phyloP scores from a whole-genome alignment of 1,140 invertebrate genomes.

The Phocides pigmalion region DNA sequence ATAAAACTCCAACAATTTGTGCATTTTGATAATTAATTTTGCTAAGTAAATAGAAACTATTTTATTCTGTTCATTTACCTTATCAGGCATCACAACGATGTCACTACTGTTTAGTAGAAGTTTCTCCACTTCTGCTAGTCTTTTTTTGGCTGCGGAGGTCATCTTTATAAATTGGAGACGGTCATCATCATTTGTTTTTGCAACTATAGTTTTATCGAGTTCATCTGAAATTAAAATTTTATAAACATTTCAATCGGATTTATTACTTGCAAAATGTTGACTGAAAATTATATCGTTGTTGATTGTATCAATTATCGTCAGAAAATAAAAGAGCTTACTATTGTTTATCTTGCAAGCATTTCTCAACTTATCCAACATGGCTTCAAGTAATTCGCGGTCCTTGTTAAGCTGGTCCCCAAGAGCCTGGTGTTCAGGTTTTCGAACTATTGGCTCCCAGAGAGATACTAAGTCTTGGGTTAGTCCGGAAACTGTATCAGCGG shows the following conservation, averaged over 20 bases:
- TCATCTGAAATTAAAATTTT: not conserved
- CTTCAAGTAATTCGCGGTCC: slow-evolving; percentile 37
- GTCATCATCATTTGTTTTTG: not conserved
- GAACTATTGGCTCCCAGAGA: slow-evolving; percentile 37
- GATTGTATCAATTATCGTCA: not conserved
- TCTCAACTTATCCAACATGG: slow-evolving; percentile 36
- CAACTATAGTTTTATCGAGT: not conserved
- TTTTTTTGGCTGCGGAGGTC: not conserved
- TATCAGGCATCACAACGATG: not conserved
- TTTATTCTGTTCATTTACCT: slow-evolving; percentile 3
- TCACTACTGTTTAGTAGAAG: not conserved
- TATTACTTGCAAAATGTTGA: too few species aligned
- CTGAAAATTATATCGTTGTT: too few species aligned
- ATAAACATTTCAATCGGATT: not conserved
- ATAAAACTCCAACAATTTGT: too few species aligned
- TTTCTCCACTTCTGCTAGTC: slow-evolving; percentile 1
- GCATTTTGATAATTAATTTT: too few species aligned
- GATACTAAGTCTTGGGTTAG: slow-evolving; percentile 28
- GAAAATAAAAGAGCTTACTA: slow-evolving; percentile 26
- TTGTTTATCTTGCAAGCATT: slow-evolving; percentile 27
- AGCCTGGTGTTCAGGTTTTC: slow-evolving; percentile 9
- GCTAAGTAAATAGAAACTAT: too few species aligned
- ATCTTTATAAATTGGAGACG: not conserved
- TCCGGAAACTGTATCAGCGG: slow-evolving; percentile 16
- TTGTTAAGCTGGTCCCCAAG: slow-evolving; percentile 30